Evolutionary conservation across 2,888 invertebrate species (phyloP).

Genomic region (Drosophila pseudotakahashii): DNA sequence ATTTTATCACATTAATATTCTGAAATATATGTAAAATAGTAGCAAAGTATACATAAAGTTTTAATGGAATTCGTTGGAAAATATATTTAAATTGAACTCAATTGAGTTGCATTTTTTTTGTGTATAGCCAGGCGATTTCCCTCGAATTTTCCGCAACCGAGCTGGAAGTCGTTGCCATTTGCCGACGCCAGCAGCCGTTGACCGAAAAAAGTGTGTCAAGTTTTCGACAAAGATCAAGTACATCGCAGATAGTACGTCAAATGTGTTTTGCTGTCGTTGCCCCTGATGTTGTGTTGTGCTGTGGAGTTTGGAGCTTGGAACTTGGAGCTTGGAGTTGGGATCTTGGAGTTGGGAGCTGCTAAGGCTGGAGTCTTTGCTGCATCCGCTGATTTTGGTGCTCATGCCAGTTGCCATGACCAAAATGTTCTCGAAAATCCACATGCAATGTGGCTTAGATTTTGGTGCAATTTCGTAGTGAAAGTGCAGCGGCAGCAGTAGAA

Average conservation of each 20-base stretch:
- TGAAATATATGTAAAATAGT: too few species aligned
- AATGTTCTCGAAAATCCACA: slow-evolving; percentile 63
- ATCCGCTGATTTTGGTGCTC: slow-evolving; percentile 19
- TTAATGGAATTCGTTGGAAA: too few species aligned
- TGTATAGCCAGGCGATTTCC: slow-evolving; percentile 57
- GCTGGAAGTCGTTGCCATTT: slow-evolving; percentile 58
- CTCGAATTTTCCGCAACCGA: slow-evolving; percentile 68
- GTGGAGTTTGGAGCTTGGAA: not conserved
- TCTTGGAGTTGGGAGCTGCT: not conserved
- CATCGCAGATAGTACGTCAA: slow-evolving; percentile 76
- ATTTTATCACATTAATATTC: too few species aligned
- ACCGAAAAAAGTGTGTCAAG: slow-evolving; percentile 81
- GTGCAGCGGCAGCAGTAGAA: slow-evolving; percentile 46
- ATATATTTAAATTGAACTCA: too few species aligned
- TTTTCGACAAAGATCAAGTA: slow-evolving; percentile 83
- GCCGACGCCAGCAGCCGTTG: slow-evolving; percentile 63
- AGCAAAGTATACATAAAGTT: too few species aligned
- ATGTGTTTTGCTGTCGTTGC: slow-evolving; percentile 44
- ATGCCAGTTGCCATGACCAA: slow-evolving; percentile 70
- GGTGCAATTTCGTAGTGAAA: slow-evolving; percentile 62
- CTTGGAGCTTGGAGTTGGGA: not conserved
- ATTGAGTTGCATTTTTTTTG: too few species aligned
- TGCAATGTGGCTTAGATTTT: slow-evolving; percentile 51
- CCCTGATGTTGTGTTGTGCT: not conserved
- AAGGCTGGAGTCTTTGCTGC: not conserved